Percentiles rank a stretch among this genome's conserved stretches.
phyloP scores from a whole-genome alignment of 2,113 vertebrate species.

The Nesoenas mayeri region DNA sequence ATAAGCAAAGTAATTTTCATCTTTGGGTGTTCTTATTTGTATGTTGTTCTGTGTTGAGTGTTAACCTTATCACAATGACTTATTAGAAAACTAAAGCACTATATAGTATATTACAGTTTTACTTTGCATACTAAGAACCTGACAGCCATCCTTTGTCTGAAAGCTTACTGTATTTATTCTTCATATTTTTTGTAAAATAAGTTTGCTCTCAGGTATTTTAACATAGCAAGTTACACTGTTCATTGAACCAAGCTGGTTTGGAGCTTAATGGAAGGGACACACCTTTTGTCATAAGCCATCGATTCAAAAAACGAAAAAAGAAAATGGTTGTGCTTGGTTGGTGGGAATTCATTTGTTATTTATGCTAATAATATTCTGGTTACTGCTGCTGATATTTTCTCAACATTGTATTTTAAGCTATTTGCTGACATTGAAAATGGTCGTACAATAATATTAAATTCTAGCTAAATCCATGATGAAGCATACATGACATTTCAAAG shows the following conservation, averaged over 20 bases:
- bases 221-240: background rate
- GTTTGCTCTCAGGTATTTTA: constrained; percentile 25
- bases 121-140: constrained; percentile 55
- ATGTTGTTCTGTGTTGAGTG: constrained; percentile 53
- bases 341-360: constrained; percentile 36
- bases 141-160: constrained; percentile 64
- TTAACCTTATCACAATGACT: constrained; percentile 79
- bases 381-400: constrained; percentile 12
- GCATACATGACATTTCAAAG: constrained; percentile 22
- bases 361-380: constrained; percentile 10
- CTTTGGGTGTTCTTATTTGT: constrained; percentile 70
- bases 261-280: constrained; percentile 16
- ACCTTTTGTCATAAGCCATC: background rate
- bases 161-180: constrained; percentile 50
- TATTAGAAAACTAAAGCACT: constrained; percentile 70
- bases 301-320: background rate
- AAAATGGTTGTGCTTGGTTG: background rate
- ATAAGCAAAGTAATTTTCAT: constrained; percentile 82
- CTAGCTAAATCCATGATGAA: background rate
- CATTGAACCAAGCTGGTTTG: background rate
- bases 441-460: background rate
- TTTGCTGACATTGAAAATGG: constrained; percentile 10
- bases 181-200: constrained; percentile 24
- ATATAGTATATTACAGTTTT: constrained; percentile 56
- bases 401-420: constrained; percentile 6